Evolutionary conservation across 2,113 vertebrate species (phyloP).

Genomic region (Mandrillus leucophaeus): DNA sequence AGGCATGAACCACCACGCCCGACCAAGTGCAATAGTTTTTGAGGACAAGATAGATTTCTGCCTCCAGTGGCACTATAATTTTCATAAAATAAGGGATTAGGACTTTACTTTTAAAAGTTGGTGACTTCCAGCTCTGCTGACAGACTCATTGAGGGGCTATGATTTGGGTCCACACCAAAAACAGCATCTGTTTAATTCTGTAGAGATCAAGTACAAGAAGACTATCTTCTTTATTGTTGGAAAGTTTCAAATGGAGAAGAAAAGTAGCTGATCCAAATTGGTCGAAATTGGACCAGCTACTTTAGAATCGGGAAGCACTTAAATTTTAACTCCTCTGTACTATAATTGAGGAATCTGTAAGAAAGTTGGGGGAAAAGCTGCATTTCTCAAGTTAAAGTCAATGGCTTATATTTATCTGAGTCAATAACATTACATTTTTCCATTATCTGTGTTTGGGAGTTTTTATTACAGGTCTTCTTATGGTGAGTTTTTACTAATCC

Average conservation of each 20-base stretch:
- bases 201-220: not conserved
- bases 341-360: not conserved
- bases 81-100: not conserved
- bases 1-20: too few relatives aligned
- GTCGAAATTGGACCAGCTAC: not conserved
- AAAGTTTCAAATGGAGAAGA: constrained; percentile 20
- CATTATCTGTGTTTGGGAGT: not conserved
- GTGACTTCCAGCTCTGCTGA: not conserved
- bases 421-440: not conserved
- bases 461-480: not conserved
- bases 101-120: not conserved
- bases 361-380: not conserved
- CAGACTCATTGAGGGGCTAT: not conserved
- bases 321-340: not conserved
- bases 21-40: not conserved
- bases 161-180: not conserved
- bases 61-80: not conserved
- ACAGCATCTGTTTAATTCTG: not conserved
- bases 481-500: not conserved
- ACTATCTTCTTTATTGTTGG: not conserved
- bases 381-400: not conserved
- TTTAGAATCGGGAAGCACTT: not conserved
- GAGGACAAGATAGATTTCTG: not conserved
- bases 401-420: not conserved
- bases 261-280: not conserved